These are phyloP conservation scores for Iphiclides podalirius DNA, from an alignment of 2,888 invertebrate genomes.

Conservation along the genomic window DNA sequence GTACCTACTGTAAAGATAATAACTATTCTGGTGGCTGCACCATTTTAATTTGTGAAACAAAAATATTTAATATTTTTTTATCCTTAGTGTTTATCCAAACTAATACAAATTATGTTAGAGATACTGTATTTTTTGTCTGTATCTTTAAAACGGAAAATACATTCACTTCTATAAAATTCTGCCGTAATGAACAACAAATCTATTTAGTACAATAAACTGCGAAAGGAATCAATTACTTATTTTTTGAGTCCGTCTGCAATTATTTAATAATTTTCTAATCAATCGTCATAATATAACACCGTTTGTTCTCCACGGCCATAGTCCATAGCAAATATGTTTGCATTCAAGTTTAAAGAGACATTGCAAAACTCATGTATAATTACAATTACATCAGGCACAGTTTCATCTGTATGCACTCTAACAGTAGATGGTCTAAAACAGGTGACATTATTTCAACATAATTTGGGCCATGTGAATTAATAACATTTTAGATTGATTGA, in stretches of 20 bases:
- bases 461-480: slow-evolving; percentile 5
- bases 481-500: slow-evolving; percentile 10
- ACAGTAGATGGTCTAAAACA: not conserved
- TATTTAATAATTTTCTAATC: not conserved
- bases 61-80: too few relatives aligned
- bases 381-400: not conserved
- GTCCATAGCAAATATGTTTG: too few relatives aligned
- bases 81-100: too few relatives aligned
- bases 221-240: not conserved
- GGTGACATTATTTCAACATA: slow-evolving; percentile 11
- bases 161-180: not conserved
- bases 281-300: not conserved
- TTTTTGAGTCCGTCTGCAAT: not conserved
- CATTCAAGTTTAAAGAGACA: too few relatives aligned
- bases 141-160: not conserved
- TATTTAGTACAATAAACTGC: not conserved
- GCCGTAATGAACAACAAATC: not conserved
- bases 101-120: too few relatives aligned
- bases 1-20: too few relatives aligned
- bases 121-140: too few relatives aligned
- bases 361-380: not conserved
- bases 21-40: too few relatives aligned
- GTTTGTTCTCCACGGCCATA: too few relatives aligned
- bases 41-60: too few relatives aligned
- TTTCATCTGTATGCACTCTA: not conserved